Evolutionary conservation across 2,113 vertebrate genomes (phyloP).

Genomic region (Ia io): DNA sequence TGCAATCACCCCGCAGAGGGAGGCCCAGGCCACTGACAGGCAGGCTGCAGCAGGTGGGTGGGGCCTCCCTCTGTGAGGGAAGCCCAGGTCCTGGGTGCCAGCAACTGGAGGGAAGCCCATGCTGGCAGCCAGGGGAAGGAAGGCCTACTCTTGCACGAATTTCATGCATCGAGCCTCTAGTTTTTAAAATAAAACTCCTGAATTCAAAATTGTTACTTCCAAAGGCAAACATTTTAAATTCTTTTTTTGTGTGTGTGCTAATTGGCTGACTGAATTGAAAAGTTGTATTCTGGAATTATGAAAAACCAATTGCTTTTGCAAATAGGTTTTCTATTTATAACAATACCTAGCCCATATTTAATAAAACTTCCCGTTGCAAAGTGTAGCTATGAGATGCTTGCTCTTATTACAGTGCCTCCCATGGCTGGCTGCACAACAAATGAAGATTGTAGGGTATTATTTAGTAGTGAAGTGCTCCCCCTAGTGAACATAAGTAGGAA

Average conservation of each 20-base stretch:
- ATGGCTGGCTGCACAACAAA: accelerated
- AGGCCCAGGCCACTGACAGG: too few species aligned
- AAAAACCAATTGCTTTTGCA: neutral
- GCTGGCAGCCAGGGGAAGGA: too few species aligned
- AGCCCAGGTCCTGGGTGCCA: too few species aligned
- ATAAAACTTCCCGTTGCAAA: neutral
- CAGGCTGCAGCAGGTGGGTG: too few species aligned
- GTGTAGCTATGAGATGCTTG: neutral
- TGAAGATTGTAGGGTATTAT: neutral
- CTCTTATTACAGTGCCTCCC: neutral
- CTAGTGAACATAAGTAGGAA: conserved; percentile 36
- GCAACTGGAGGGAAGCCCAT: too few species aligned
- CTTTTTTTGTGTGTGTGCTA: neutral
- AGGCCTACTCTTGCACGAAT: too few species aligned
- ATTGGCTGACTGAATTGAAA: neutral
- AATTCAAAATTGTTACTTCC: neutral
- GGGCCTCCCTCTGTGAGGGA: too few species aligned
- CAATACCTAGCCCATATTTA: neutral
- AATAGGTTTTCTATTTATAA: neutral
- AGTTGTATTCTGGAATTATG: neutral
- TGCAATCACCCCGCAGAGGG: too few species aligned
- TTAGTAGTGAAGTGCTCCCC: conserved; percentile 49
- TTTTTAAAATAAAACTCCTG: neutral
- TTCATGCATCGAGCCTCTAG: too few species aligned
- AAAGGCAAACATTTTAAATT: conserved; percentile 7